Evolutionary conservation across 2,113 vertebrate species (phyloP).

Genomic region (Callospermophilus lateralis): DNA sequence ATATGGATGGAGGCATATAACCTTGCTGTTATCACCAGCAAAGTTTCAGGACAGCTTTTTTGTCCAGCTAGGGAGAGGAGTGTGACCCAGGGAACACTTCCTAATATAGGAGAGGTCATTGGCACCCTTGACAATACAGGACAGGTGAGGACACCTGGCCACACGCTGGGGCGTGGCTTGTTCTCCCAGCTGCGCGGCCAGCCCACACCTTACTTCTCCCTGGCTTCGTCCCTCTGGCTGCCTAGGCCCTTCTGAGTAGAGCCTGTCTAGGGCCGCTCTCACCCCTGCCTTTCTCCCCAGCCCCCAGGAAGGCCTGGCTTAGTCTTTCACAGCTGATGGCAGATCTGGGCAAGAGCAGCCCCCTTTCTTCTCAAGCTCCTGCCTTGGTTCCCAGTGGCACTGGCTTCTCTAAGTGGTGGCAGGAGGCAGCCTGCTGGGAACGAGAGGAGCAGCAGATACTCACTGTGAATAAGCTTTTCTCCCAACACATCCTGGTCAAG

Average conservation of each 20-base stretch:
- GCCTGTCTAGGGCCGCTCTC: background rate
- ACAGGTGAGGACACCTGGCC: rapidly evolving
- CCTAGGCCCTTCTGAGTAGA: background rate
- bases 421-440: background rate
- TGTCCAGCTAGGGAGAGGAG: background rate
- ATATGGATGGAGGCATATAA: rapidly evolving
- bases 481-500: background rate
- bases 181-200: background rate
- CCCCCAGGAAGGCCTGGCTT: background rate
- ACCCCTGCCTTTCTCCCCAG: background rate
- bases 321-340: background rate
- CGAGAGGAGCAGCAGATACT: rapidly evolving
- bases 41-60: background rate
- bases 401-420: background rate
- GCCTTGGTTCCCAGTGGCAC: background rate
- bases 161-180: background rate
- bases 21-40: background rate
- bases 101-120: background rate
- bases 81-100: background rate
- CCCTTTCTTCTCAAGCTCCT: background rate
- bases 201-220: background rate
- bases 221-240: background rate
- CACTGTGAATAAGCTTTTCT: no score
- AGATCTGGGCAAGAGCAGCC: background rate
- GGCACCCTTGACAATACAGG: background rate